A percentile compares a stretch with the other conserved stretches of the same genome.
phyloP scores from a whole-genome alignment of 2,888 invertebrate genomes.

The Lepeophtheirus nordmannii region DNA sequence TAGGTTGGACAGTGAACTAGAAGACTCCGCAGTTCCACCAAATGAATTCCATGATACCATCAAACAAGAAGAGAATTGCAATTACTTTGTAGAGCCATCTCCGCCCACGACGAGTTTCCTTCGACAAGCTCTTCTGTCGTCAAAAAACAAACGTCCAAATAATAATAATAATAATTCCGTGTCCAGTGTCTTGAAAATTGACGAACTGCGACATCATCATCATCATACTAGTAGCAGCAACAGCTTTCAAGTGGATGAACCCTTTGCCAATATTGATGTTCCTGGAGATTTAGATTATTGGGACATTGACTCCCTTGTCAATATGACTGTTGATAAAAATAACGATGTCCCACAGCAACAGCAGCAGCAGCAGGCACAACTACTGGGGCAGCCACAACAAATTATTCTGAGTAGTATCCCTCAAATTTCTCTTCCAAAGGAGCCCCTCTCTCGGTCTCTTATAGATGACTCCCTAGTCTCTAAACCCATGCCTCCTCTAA shows the following conservation, averaged over 20 bases:
- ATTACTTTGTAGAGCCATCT: background rate
- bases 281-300: slow-evolving; percentile 14
- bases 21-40: too few species aligned
- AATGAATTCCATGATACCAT: too few species aligned
- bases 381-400: background rate
- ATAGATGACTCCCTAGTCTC: background rate
- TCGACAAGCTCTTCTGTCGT: slow-evolving; percentile 10
- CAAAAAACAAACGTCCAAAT: background rate
- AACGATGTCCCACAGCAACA: background rate
- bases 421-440: background rate
- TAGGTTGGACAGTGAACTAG: too few species aligned
- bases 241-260: slow-evolving; percentile 8
- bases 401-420: background rate
- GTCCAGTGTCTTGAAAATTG: background rate
- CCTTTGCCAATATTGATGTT: slow-evolving; percentile 10
- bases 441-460: slow-evolving; percentile 4
- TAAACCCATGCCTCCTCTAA: background rate
- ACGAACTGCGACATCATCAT: background rate
- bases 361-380: background rate
- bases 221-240: background rate
- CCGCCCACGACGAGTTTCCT: slow-evolving; percentile 2
- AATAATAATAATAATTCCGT: background rate
- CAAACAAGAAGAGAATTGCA: background rate
- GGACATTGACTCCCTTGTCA: slow-evolving; percentile 21
- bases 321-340: slow-evolving; percentile 14